Conservation (phyloP, 2,113 vertebrate genomes). For the Dasypus novemcinctus region DNA sequence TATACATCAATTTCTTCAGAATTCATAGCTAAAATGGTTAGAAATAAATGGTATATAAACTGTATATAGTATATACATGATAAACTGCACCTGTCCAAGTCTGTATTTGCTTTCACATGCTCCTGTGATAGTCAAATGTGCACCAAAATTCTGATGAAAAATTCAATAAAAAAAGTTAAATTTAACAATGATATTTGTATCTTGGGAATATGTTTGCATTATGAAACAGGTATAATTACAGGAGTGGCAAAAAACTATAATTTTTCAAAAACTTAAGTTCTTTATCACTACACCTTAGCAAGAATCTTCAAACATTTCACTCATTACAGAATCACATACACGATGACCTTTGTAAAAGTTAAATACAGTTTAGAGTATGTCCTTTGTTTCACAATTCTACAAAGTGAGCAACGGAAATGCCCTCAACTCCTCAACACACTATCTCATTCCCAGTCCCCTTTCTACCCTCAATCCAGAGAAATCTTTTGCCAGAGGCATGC, state of each 20-base stretch:
- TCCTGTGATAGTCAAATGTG: not conserved
- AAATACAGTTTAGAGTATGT: not conserved
- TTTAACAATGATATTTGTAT: not conserved
- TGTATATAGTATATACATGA: too few species aligned
- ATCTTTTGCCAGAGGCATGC: not conserved
- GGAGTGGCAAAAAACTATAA: not conserved
- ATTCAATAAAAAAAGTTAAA: not conserved
- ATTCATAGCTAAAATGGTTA: not conserved
- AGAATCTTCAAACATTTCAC: not conserved
- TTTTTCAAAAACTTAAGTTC: not conserved
- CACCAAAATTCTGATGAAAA: not conserved
- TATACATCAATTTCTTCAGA: not conserved
- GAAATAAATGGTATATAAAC: not conserved
- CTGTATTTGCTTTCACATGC: too few species aligned
- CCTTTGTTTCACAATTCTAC: not conserved
- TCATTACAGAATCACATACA: not conserved
- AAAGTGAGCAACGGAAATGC: not conserved
- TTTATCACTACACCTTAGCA: not conserved
- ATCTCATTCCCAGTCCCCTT: fast-evolving
- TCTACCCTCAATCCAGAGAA: not conserved
- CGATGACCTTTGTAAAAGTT: not conserved
- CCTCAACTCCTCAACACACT: not conserved
- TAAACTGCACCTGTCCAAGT: not conserved
- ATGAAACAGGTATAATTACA: not conserved
- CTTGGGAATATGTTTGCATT: too few species aligned